phyloP scores from a whole-genome alignment of 2,888 invertebrate genomes.

The Cremastobaeus sp. region DNA sequence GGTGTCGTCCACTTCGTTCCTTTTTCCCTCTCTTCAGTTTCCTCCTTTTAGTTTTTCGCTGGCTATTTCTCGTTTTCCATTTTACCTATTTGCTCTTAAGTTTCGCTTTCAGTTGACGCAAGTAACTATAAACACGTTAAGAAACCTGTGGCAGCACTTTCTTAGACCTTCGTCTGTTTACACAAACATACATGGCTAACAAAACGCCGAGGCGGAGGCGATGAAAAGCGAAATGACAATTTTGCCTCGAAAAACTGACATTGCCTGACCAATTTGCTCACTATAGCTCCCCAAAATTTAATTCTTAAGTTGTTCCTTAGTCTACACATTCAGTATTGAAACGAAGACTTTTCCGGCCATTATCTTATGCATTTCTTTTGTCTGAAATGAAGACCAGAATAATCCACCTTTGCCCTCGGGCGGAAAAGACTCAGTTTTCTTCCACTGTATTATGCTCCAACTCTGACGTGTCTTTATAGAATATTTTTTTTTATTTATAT shows the following conservation, averaged over 20 bases:
- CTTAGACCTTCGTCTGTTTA: conserved; percentile 33
- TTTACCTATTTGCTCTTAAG: conserved; percentile 9
- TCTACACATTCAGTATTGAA: too few relatives aligned
- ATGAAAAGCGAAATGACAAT: conserved; percentile 13
- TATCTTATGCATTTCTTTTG: too few relatives aligned
- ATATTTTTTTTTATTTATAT: too few relatives aligned
- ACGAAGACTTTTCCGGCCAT: too few relatives aligned
- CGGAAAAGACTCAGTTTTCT: too few relatives aligned
- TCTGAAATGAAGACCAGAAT: too few relatives aligned
- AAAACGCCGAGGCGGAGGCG: conserved; percentile 6
- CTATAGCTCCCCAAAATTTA: too few relatives aligned
- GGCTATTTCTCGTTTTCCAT: conserved; percentile 4
- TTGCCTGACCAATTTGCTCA: too few relatives aligned
- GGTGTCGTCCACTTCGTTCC: conserved; percentile 62
- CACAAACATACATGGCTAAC: conserved; percentile 24
- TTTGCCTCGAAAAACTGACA: neutral
- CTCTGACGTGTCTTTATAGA: too few relatives aligned
- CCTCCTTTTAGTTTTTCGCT: conserved; percentile 11
- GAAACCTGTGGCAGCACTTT: conserved; percentile 33
- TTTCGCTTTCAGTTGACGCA: conserved; percentile 15
- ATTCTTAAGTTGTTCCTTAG: too few relatives aligned
- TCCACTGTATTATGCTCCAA: too few relatives aligned
- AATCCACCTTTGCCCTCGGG: too few relatives aligned
- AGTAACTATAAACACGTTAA: conserved; percentile 27
- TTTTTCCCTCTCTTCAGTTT: conserved; percentile 58